phyloP scores from a whole-genome alignment of 2,888 invertebrate species.

The Dynastes grantii region DNA sequence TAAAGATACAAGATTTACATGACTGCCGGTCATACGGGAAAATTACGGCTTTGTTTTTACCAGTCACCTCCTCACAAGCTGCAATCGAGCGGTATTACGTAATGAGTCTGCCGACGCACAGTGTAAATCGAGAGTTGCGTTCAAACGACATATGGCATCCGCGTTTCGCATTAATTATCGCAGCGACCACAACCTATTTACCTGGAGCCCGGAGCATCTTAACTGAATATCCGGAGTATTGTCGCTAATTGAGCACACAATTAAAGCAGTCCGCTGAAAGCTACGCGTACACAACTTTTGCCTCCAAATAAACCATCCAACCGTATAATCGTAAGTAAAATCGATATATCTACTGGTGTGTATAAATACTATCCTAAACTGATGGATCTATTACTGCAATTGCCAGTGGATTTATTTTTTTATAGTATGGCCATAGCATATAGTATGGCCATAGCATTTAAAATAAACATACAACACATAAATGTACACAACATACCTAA shows the following conservation, averaged over 20 bases:
- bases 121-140: slow-evolving; percentile 20
- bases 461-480: too few species aligned
- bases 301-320: background rate
- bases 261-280: background rate
- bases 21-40: slow-evolving; percentile 12
- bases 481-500: too few species aligned
- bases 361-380: background rate
- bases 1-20: slow-evolving; percentile 27
- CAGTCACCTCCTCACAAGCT: slow-evolving; percentile 25
- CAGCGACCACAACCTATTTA: slow-evolving; percentile 49
- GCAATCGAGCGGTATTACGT: slow-evolving; percentile 32
- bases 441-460: too few species aligned
- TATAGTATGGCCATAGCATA: too few species aligned
- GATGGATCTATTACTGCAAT: too few species aligned
- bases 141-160: slow-evolving; percentile 42
- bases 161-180: slow-evolving; percentile 40
- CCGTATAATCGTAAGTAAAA: background rate
- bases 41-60: slow-evolving; percentile 30
- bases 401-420: too few species aligned
- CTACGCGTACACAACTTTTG: background rate
- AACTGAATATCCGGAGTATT: slow-evolving; percentile 44
- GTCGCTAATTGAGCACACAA: slow-evolving; percentile 32
- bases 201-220: slow-evolving; percentile 48
- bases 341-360: background rate
- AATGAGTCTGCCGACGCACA: slow-evolving; percentile 7